phyloP scores from a whole-genome alignment of 2,113 vertebrate species.

The Pyxicephalus adspersus region DNA sequence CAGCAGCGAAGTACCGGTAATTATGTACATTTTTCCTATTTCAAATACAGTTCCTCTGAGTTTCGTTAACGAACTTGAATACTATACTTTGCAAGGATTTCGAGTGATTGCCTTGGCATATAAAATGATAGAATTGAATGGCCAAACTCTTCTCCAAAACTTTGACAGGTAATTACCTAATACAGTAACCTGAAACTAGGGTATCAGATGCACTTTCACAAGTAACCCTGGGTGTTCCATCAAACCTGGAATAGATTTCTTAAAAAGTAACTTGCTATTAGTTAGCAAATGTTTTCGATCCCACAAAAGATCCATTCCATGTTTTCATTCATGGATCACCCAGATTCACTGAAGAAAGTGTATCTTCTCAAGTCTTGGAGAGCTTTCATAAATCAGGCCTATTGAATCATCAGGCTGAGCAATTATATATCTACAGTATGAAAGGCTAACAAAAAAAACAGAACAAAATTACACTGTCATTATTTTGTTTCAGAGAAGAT shows the following conservation, averaged over 20 bases:
- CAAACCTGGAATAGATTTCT: too few relatives aligned
- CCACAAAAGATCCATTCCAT: too few relatives aligned
- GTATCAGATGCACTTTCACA: neutral
- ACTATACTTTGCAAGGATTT: conserved; percentile 74
- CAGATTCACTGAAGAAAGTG: too few relatives aligned
- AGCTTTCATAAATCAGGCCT: too few relatives aligned
- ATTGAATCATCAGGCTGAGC: neutral
- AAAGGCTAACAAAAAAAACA: too few relatives aligned
- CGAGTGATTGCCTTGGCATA: conserved; percentile 76
- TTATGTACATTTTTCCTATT: neutral
- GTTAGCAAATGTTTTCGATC: too few relatives aligned
- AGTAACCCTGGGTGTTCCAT: too few relatives aligned
- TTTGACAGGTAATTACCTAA: conserved; percentile 66
- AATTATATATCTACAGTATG: neutral
- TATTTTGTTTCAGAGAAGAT: conserved; percentile 66
- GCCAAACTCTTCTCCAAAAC: neutral
- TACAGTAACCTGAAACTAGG: neutral
- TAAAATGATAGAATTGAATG: conserved; percentile 63
- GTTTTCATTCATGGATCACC: too few relatives aligned
- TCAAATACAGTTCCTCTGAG: conserved; percentile 68
- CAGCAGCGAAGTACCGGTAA: too few relatives aligned
- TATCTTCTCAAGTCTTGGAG: too few relatives aligned
- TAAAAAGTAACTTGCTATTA: too few relatives aligned
- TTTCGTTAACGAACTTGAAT: conserved; percentile 71
- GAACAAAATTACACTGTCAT: neutral